Evolutionary conservation across 1,140 invertebrate genomes (phyloP), one percentile per base, ranked within the genome.

Genomic region (Arctopsyche grandis): DNA sequence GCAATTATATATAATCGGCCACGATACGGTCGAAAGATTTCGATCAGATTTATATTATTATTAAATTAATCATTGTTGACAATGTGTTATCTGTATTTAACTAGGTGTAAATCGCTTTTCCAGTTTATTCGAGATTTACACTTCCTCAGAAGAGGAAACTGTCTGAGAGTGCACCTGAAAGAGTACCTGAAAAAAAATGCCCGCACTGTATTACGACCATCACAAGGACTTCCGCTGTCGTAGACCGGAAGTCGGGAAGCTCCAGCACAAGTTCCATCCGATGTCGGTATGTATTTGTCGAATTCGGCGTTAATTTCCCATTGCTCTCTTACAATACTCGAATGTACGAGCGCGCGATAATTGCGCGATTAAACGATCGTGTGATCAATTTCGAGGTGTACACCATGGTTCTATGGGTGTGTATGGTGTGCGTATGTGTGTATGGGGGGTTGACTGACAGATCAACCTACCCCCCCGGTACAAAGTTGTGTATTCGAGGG

Each of bases 61-160:
- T 52, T 12, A 5, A 26, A 12, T 66, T 66, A 66, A 24, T 22
- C 3, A 26, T 52, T 66, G 24, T 66, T 66, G 26, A 26, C n/a
- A 26, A 26, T 12, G 12, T 26, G 9, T 29, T 26, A 66, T 66
- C 63, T 24, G 9, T 26, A 66, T 12, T 66, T 22, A 26, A 66
- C 5, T 66, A 29, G 24, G 3, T 66, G 10, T 9, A 10, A 12
- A 26, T 66, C 24, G 14, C 26, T 66, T 66, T 66, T 29, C 21
- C 63, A 66, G 22, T 66, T 66, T 12, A 66, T 66, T 66, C 63
- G 26, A 22, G 63, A 66, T 26, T 66, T 66, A 66, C 29, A 38
- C 22, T 66, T 66, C 63, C 22, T 66, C 24, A 12, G 3, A 26
- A 26, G 9, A 26, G 24, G 29, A 38, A 38, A 38, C 29, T n/a